Evolutionary conservation across 30 jellyfish, hydroid and myxozoan species (phyloP).

Genomic region (Aurelia sp.): DNA sequence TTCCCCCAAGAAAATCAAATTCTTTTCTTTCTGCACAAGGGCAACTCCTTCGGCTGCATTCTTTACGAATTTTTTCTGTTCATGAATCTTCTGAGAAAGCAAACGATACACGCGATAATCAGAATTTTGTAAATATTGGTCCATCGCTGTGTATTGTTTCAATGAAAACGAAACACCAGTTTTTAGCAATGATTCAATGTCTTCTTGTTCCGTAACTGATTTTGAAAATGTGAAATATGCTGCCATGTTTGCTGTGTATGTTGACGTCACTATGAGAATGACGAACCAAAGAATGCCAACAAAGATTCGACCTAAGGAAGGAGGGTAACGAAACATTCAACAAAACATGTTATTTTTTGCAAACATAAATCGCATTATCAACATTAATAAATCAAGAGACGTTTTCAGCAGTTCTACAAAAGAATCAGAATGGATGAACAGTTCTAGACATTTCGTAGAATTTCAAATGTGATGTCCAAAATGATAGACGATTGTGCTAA

Average conservation of each 20-base stretch:
- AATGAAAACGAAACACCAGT: conserved; percentile 31
- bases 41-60: conserved; percentile 24
- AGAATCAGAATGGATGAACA: no score
- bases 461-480: no score
- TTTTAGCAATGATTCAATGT: conserved; percentile 40
- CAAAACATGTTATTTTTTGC: no score
- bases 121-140: conserved; percentile 23
- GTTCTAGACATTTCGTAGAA: no score
- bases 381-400: no score
- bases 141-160: conserved; percentile 32
- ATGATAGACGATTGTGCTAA: no score
- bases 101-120: conserved; percentile 29
- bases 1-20: conserved; percentile 34
- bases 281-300: conserved; percentile 45
- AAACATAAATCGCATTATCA: no score
- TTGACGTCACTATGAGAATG: conserved; percentile 39
- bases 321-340: no score
- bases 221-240: conserved; percentile 44
- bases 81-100: conserved; percentile 11
- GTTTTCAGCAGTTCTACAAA: no score
- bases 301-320: conserved; percentile 19
- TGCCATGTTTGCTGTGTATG: conserved; percentile 61
- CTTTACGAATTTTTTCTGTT: conserved; percentile 29
- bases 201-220: conserved; percentile 20
- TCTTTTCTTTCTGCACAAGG: conserved; percentile 10